These are phyloP conservation scores for Anableps anableps DNA, from an alignment of 2,797 vertebrate species.

Conservation along the genomic window DNA sequence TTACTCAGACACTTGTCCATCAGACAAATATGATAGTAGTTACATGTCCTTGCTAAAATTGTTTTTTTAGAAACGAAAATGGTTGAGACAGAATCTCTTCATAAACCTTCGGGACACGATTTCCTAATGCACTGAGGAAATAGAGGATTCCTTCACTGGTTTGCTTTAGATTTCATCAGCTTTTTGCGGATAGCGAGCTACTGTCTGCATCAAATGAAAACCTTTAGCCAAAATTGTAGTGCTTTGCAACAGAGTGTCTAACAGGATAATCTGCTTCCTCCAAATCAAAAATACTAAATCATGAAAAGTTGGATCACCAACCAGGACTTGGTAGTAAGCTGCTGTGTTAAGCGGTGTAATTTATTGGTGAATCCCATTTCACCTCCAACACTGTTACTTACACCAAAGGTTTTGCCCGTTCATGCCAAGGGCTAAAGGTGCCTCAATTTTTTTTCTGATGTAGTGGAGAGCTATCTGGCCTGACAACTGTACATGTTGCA, in stretches of 20 bases:
- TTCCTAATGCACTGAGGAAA: background rate
- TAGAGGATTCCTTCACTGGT: background rate
- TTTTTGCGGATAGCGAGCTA: background rate
- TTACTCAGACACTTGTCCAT: background rate
- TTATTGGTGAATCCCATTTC: background rate
- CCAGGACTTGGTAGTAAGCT: background rate
- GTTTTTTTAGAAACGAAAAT: background rate
- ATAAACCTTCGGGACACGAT: background rate
- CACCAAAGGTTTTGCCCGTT: background rate
- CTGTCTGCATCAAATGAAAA: background rate
- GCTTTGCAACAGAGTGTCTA: background rate
- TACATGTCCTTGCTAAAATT: background rate
- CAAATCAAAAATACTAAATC: background rate
- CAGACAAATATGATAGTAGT: background rate
- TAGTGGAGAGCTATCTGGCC: background rate
- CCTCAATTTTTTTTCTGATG: background rate
- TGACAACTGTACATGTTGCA: background rate
- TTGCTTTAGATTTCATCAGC: background rate
- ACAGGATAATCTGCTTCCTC: background rate
- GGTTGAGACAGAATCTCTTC: background rate
- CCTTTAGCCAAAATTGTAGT: background rate
- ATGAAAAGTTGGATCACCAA: background rate
- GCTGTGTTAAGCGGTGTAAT: background rate
- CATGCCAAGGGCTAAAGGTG: background rate
- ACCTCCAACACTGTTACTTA: background rate